Evolutionary conservation across 1,140 invertebrate genomes (phyloP), one percentile per base, ranked within the genome.

Genomic region (Sinonovacula constricta): DNA sequence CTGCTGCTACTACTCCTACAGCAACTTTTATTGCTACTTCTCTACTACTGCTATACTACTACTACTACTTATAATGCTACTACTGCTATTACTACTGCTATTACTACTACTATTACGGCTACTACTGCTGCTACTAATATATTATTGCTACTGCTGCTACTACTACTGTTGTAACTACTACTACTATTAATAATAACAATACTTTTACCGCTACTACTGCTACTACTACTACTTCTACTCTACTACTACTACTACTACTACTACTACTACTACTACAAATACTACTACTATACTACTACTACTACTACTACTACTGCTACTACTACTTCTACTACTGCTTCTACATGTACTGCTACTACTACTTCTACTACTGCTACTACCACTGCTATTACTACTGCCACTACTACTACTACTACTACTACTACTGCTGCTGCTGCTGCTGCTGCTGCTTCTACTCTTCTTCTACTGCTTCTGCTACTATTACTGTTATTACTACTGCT

Each of bases 151-250:
- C 60, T 63, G 33, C 60, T 63, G 14, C 60, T 63, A 34, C 60
- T 63, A 63, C 60, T 63, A 24, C 31, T 63, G 24, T 59, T 59
- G 24, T 26, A 14, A 24, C 31, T 63, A 33, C 60, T 63, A 24
- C 31, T 30, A 24, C 60, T 63, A 24, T 31, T 63, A 33, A 15
- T 33, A 63, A 22, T 63, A 15, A 22, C 33, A 24, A 22, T 63
- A 24, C 31, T 30, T 14, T 31, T 63, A 34, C 60, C 33, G 14
- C 31, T 63, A 24, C 60, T 63, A 63, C 31, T 63, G 33, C 31
- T 63, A 24, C 60, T 63, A 24, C 33, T 63, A 63, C 31, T 63
- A 24, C n/a, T n/a, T n/a, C n/a, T n/a, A n/a, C n/a, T n/a, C n/a
- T n/a, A n/a, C n/a, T n/a, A n/a, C n/a, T n/a, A n/a, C n/a, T n/a